Base-by-base conservation (phyloP, 2,888 invertebrate species). In the Gisinianus flammeolus region DNA sequence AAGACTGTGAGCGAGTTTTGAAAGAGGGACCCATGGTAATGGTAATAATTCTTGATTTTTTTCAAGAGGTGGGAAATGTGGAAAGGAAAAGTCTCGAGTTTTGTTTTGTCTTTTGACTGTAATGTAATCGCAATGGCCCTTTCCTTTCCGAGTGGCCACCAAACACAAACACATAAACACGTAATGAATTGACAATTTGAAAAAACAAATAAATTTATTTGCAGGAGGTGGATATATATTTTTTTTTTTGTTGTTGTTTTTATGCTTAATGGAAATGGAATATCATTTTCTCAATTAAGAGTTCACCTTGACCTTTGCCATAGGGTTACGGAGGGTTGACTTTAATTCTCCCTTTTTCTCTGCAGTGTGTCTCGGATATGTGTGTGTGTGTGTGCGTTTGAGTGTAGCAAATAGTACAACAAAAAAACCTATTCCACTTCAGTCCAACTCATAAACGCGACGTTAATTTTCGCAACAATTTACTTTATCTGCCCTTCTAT, bases 401-500 rank as follows among this genome's bases (percentile, higher is more conserved):
- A 62, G 62, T 26, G 24, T 24, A 24, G 24, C 3, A 28, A 28
- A 12, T 26, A 54, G 54, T n/a, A 54, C 3, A 54, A 19, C 4
- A 19, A 54, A 54, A 54, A 26, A 62, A 62, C 62, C 26, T 62
- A 1, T 62, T 62, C 62, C 24, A 62, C 26, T 68, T 68, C 22
- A 30, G 31, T 33, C 24, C 31, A 22, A 19, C 44, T 44, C 35
- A 68, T 68, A 68, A 70, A 56, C 54, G 28, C 22, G 72, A 72
- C 58, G 58, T 56, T 58, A 72, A 72, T 72, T 58, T 72, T 72
- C 72, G 72, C 72, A 72, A 72, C 58, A 58, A 72, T 58, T 72
- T 72, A 56, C 72, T 16, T 33, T 19, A 35, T 8, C 35, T 62
- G 28, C 62, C 26, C 62, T 5, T 26, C 19, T 58, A 58, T 58